A percentile compares a stretch with the other conserved stretches of the same genome.
phyloP scores from a whole-genome alignment of 2,888 invertebrate species.

The Salpingus planirostris region DNA sequence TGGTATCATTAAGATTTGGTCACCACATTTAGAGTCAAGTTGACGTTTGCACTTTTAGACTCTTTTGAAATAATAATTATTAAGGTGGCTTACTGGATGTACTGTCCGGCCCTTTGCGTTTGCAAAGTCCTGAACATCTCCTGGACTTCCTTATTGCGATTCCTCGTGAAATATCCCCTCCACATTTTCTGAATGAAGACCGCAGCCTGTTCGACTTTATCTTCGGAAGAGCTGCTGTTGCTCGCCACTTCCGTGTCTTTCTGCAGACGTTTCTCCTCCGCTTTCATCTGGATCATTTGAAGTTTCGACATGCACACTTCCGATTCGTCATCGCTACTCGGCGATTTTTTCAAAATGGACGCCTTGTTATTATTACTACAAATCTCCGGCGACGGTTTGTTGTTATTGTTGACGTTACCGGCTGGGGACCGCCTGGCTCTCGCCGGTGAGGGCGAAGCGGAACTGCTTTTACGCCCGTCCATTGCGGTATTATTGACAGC shows the following conservation, averaged over 20 bases:
- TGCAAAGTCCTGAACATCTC: slow-evolving; percentile 59
- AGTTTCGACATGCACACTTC: slow-evolving; percentile 60
- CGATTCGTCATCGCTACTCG: slow-evolving; percentile 48
- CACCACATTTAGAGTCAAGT: slow-evolving; percentile 1
- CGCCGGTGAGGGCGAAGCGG: slow-evolving; percentile 25
- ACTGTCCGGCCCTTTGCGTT: slow-evolving; percentile 69
- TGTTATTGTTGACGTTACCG: too few relatives aligned
- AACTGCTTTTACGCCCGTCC: slow-evolving; percentile 19
- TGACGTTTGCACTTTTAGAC: neutral
- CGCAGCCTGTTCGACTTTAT: slow-evolving; percentile 50
- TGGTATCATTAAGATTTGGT: neutral
- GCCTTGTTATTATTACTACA: slow-evolving; percentile 23
- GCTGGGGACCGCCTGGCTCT: slow-evolving; percentile 20
- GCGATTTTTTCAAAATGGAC: slow-evolving; percentile 32
- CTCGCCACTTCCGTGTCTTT: slow-evolving; percentile 27
- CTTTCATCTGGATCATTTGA: slow-evolving; percentile 56
- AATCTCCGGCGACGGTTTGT: too few relatives aligned
- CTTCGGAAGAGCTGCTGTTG: slow-evolving; percentile 27
- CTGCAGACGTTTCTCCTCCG: slow-evolving; percentile 40
- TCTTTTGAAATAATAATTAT: neutral
- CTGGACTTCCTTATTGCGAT: slow-evolving; percentile 58
- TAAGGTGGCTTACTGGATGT: slow-evolving; percentile 65
- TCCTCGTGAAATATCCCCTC: slow-evolving; percentile 74
- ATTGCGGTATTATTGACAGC: slow-evolving; percentile 1
- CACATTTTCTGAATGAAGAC: slow-evolving; percentile 78